Base-by-base conservation (phyloP, 2,113 vertebrate species). In the Prolemur simus region DNA sequence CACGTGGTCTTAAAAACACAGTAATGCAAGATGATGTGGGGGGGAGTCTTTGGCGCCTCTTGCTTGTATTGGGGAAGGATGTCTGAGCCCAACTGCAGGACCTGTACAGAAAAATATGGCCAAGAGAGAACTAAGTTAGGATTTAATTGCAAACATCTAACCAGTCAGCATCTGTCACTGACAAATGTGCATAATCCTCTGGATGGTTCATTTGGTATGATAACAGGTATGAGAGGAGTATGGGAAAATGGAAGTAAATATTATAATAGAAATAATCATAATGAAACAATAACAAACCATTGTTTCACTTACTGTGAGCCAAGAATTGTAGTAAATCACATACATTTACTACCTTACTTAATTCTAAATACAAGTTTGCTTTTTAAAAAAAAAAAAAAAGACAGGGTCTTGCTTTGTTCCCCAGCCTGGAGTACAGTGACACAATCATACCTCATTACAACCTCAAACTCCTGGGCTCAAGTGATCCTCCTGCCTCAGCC, bases 1-100 rank as follows among this genome's bases (percentile, higher is more conserved):
- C 99, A 99, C 6, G 99, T 99, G 97, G 99, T 99, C 98, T 99
- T 99, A 98, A 99, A 99, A 89, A 99, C 99, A 96, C 99, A 99
- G 92, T 99, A 99, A 98, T 99, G 99, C 60, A 99, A 98, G 98
- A 99, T 99, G 96, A 99, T 99, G 98, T 99, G 99, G 0, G 99
- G 99, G 0, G 99, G 99, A 25, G 99, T 99, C 99, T 99, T 99
- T 82, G 99, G 99, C 39, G 99, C 99, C 97, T 99, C 99, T 98
- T 99, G 99, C 96, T 99, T 99, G 98, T 99, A 99, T 97, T 99
- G 99, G 0, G 99, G 99, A 80, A 99, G 98, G 91, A 99, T 99
- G 98, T 99, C 99, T 21, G 99, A 99, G 49, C 99, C 99, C 97
- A 99, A 98, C 97, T 99, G 99, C 76, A 99, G 98, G 21, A 99